Base-by-base conservation (phyloP, 2,113 vertebrate species). In the Crocuta crocuta region DNA sequence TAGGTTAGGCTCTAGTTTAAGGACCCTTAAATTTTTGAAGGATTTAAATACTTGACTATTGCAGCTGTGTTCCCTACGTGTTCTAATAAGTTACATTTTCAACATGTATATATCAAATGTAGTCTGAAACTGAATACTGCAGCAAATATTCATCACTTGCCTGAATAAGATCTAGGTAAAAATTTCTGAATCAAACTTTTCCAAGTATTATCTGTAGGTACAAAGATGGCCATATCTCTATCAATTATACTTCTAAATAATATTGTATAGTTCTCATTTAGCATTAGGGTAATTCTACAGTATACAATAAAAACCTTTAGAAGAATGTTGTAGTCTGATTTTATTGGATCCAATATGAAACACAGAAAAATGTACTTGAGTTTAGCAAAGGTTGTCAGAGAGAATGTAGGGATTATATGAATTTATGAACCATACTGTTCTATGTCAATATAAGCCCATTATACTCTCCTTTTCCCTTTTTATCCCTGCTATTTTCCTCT, bases 301-400 rank as follows among this genome's bases (percentile, higher is more conserved):
- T 92, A 39, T 48, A 43, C 35, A 65, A 61, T 92, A 23, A 50
- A 91, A 63, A 8, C 7, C n/a, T 76, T 71, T 66, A 81, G 48
- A 33, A 90, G 43, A 55, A 33, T 66, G 28, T 35, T 92, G 31
- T 73, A 73, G 61, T 65, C 23, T 2, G 55, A 68, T 93, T 95
- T 92, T 94, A 97, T 45, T 89, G 26, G 33, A 74, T 86, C 19
- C 21, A 61, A 24, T 80, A 33, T 68, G 33, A 94, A 89, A 94
- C 89, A 84, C 0, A 81, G 35, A 66, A 26, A 86, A 79, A 90
- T 80, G 39, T n/a, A 61, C 53, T 6, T 82, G 21, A 61, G 28
- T 86, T 76, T 87, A 83, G 48, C 39, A 73, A 80, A 74, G 17
- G 1, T 6, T 81, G 21, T 78, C 19, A 83, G 21, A 83, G 11